Evolutionary conservation across 2,797 vertebrate species (phyloP).

Genomic region (Bucorvus abyssinicus): DNA sequence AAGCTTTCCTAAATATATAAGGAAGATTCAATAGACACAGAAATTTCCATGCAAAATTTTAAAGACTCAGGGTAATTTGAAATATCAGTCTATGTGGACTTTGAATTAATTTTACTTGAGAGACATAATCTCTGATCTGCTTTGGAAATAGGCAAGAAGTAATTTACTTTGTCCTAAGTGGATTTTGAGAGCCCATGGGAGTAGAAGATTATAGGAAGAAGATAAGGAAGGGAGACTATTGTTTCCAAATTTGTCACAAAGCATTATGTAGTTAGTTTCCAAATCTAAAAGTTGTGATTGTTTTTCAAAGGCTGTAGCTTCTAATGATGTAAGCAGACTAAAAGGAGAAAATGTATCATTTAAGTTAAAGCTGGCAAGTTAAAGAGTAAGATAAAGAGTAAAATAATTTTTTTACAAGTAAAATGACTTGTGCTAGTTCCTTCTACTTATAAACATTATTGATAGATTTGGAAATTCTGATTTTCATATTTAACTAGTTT

Average conservation of each 20-base stretch:
- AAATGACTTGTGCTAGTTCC: neutral
- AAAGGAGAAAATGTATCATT: neutral
- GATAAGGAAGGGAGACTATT: neutral
- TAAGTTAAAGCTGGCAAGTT: neutral
- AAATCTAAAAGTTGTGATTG: neutral
- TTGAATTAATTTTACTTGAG: neutral
- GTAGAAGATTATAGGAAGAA: neutral
- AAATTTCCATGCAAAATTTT: neutral
- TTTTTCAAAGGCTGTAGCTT: neutral
- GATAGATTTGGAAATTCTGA: neutral
- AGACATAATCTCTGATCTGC: neutral
- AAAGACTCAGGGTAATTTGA: neutral
- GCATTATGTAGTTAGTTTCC: neutral
- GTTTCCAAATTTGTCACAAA: neutral
- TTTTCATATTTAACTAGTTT: neutral
- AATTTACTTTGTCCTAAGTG: neutral
- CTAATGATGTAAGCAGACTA: neutral
- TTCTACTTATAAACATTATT: neutral
- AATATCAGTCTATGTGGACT: neutral
- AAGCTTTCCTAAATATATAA: neutral
- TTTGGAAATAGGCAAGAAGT: neutral
- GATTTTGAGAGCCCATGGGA: neutral
- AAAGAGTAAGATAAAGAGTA: neutral
- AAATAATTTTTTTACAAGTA: neutral
- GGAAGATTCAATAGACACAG: neutral